These are phyloP conservation scores for Mythimna pallens DNA, from an alignment of 2,888 invertebrate genomes.

Conservation along the genomic window DNA sequence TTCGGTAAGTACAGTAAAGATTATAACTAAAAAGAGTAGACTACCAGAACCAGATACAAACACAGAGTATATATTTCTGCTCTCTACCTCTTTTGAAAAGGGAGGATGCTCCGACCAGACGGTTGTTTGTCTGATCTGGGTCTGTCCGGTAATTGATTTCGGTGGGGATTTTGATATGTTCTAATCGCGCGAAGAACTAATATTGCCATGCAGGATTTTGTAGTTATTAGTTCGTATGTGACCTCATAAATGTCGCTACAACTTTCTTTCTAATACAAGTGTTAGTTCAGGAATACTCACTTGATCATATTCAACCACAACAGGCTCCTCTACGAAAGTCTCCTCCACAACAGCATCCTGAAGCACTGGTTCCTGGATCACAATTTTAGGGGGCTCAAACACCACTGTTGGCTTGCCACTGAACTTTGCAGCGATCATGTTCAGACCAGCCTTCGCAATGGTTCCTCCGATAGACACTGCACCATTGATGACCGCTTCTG, in stretches of 20 bases:
- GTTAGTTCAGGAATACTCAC: constrained; percentile 25
- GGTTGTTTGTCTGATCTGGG: too few species aligned
- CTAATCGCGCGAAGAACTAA: too few species aligned
- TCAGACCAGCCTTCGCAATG: constrained; percentile 41
- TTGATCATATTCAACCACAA: constrained; percentile 31
- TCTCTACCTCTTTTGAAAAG: too few species aligned
- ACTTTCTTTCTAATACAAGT: neutral
- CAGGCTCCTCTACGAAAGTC: constrained; percentile 19
- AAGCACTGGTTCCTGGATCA: constrained; percentile 33
- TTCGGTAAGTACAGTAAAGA: too few species aligned
- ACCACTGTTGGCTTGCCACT: constrained; percentile 10
- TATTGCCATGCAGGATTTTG: too few species aligned
- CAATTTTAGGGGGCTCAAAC: constrained; percentile 23
- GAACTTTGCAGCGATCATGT: constrained; percentile 39
- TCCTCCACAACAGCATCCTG: constrained; percentile 20
- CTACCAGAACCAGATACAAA: too few species aligned
- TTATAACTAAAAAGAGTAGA: too few species aligned
- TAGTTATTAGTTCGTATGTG: too few species aligned
- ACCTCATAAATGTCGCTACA: neutral
- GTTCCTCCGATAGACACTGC: constrained; percentile 30
- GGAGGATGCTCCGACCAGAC: too few species aligned
- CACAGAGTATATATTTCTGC: too few species aligned
- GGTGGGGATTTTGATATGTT: too few species aligned
- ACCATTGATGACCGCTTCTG: constrained; percentile 28
- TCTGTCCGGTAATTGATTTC: too few species aligned